Conservation (phyloP, 2,113 vertebrate species). For the Lampris megalopsis region DNA sequence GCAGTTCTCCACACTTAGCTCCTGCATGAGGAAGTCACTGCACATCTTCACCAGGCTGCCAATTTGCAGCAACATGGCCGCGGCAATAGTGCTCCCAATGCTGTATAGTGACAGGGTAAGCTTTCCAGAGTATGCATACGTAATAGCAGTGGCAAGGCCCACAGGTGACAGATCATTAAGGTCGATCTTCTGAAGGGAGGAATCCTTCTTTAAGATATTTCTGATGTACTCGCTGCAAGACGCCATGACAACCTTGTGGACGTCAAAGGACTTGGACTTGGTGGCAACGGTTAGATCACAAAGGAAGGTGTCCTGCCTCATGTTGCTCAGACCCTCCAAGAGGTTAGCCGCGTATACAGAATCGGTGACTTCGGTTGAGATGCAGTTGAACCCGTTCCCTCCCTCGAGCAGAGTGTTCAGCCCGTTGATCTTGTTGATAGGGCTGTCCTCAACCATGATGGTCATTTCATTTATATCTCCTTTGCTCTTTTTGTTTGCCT, state of each 20-base stretch:
- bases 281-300: constrained; percentile 94
- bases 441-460: constrained; percentile 93
- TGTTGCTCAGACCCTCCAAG: constrained; percentile 93
- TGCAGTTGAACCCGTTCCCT: constrained; percentile 94
- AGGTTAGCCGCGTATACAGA: constrained; percentile 91
- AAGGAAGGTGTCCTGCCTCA: constrained; percentile 95
- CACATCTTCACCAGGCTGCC: constrained; percentile 97
- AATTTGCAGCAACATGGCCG: constrained; percentile 92
- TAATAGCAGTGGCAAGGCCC: constrained; percentile 93
- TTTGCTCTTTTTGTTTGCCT: constrained; percentile 94
- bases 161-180: constrained; percentile 92
- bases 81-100: constrained; percentile 95
- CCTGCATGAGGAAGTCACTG: constrained; percentile 94
- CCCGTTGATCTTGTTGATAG: constrained; percentile 92
- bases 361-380: constrained; percentile 94
- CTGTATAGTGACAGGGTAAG: constrained; percentile 96
- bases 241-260: constrained; percentile 97
- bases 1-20: constrained; percentile 96
- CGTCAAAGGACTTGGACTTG: constrained; percentile 95
- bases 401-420: constrained; percentile 92
- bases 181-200: constrained; percentile 90
- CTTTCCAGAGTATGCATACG: constrained; percentile 96
- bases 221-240: constrained; percentile 96
- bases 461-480: constrained; percentile 92
- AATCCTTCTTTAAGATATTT: constrained; percentile 93